Evolutionary conservation across 2,888 invertebrate species (phyloP), one percentile per base, ranked within the genome.

Genomic region (Ephialtes manifestator): DNA sequence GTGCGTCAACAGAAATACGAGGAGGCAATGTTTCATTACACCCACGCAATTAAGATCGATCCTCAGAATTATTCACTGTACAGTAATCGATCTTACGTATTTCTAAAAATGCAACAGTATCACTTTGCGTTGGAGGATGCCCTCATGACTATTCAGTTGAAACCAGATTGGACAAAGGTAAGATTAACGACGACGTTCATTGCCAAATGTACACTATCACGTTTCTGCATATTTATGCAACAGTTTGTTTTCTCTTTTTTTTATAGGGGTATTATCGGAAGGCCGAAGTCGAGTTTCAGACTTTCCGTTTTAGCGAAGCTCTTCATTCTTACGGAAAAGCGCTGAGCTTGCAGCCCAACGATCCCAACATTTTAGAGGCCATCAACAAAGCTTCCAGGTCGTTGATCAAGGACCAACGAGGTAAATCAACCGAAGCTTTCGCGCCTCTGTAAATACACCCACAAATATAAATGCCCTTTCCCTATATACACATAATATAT

Each of bases 41-140:
- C 97, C 0, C 96, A 97, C 89, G 98, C 97, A 2, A 96, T 98
- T 88, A 97, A 97, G 94, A 92, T 96, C 89, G 97, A 97, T 88
- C 96, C 96, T 10, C 95, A 95, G 85, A 97, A 97, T 94, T 96
- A 95, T 91, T 95, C 96, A 18, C 93, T 97, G 65, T 97, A 96
- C 94, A 97, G 97, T 91, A 98, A 98, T 93, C 95, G 98, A 91
- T 97, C 97, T 5, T 96, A 96, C 91, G 97, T 97, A 13, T 97
- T 97, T 94, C 94, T 98, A 48, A 97, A 97, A 94, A 94, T 97
- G 88, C 96, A 97, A 89, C 97, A 97, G 92, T 97, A 96, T 94
- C 97, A 96, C 93, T 95, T 96, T 88, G 97, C 97, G 0, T 94
- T 97, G 89, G 96, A 97, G 93, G 98, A 98, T 95, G 97, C 98